These are phyloP conservation scores for Chelonus formosanus DNA, from an alignment of 2,888 invertebrate species.

Conservation along the genomic window DNA sequence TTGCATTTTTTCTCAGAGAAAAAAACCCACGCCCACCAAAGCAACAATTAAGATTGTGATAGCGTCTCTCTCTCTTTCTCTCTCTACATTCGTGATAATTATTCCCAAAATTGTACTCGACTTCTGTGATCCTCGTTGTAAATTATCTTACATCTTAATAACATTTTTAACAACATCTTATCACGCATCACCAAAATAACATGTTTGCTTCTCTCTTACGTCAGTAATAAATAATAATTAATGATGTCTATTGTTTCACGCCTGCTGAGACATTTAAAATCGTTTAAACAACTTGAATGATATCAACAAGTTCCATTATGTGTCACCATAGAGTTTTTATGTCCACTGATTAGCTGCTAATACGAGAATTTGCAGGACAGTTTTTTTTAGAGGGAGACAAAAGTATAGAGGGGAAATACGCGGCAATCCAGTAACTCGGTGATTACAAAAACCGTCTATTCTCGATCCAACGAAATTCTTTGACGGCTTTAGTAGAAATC, in stretches of 20 bases:
- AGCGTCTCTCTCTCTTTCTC: too few relatives aligned
- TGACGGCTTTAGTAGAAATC: conserved; percentile 23
- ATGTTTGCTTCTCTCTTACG: conserved; percentile 43
- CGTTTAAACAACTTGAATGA: conserved; percentile 4
- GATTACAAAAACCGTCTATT: conserved; percentile 20
- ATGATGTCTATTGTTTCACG: conserved; percentile 46
- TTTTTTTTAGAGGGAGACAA: neutral
- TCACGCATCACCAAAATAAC: conserved; percentile 50
- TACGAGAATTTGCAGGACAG: too few relatives aligned
- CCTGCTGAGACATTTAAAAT: conserved; percentile 33
- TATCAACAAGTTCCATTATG: too few relatives aligned
- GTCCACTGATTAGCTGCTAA: too few relatives aligned
- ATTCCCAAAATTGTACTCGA: conserved; percentile 43
- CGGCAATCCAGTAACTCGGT: too few relatives aligned
- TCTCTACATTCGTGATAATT: conserved; percentile 41
- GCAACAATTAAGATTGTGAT: too few relatives aligned
- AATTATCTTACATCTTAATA: conserved; percentile 51
- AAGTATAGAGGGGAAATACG: neutral
- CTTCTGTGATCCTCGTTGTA: conserved; percentile 36
- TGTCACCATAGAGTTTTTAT: too few relatives aligned
- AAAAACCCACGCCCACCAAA: neutral
- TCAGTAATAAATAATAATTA: conserved; percentile 45
- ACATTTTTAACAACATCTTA: conserved; percentile 49
- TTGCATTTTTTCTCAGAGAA: too few relatives aligned
- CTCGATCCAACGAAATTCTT: conserved; percentile 34